Percentiles rank a stretch among this genome's conserved stretches.
Evolutionary conservation across 2,888 invertebrate species (phyloP).

Genomic region (Drosophila subquinaria): DNA sequence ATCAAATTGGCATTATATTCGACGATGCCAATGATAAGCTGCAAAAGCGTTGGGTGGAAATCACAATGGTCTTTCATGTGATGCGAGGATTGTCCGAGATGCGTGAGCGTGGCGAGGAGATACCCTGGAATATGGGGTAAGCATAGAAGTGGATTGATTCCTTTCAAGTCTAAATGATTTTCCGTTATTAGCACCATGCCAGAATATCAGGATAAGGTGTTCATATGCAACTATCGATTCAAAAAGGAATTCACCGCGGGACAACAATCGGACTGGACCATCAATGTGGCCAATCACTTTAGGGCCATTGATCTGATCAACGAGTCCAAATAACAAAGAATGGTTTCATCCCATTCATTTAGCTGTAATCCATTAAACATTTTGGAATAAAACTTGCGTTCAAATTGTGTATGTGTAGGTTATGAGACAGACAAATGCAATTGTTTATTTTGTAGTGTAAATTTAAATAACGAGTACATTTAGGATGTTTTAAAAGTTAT

Average conservation of each 20-base stretch:
- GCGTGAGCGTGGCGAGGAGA: slow-evolving; percentile 88
- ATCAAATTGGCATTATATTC: slow-evolving; percentile 90
- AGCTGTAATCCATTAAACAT: slow-evolving; percentile 11
- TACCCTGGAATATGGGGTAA: slow-evolving; percentile 89
- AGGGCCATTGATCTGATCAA: slow-evolving; percentile 87
- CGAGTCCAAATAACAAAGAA: slow-evolving; percentile 70
- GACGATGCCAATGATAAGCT: slow-evolving; percentile 87
- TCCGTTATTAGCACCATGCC: slow-evolving; percentile 86
- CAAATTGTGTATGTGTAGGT: slow-evolving; percentile 19
- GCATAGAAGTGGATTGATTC: slow-evolving; percentile 7
- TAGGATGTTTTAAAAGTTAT: neutral
- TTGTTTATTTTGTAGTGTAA: slow-evolving; percentile 19
- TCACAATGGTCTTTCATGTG: slow-evolving; percentile 93
- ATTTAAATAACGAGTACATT: slow-evolving; percentile 53
- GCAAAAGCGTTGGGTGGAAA: slow-evolving; percentile 92
- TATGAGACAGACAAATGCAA: slow-evolving; percentile 23
- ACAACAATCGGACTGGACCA: slow-evolving; percentile 91
- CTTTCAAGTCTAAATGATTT: neutral
- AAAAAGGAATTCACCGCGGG: slow-evolving; percentile 93
- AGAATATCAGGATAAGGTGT: slow-evolving; percentile 89
- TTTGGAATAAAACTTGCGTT: slow-evolving; percentile 30
- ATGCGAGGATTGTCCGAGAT: slow-evolving; percentile 89
- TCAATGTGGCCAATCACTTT: slow-evolving; percentile 93
- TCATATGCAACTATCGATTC: slow-evolving; percentile 92
- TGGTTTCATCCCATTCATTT: neutral